These are phyloP conservation scores for Otolemur garnettii DNA, from an alignment of 2,113 vertebrate genomes.

Conservation along the genomic window DNA sequence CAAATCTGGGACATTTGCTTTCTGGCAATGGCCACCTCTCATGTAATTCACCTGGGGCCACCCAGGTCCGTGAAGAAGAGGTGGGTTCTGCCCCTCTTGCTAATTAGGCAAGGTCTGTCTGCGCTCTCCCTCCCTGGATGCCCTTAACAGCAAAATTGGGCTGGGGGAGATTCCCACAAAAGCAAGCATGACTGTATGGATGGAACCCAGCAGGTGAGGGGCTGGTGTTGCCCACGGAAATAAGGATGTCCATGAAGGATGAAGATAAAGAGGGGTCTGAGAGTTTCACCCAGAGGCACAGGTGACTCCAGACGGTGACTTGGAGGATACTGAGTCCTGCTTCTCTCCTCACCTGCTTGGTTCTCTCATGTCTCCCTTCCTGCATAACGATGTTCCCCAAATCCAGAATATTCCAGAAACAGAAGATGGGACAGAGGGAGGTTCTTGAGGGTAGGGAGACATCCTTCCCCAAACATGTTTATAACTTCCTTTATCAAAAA, in stretches of 20 bases:
- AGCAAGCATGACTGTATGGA: neutral
- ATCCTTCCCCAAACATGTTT: too few species aligned
- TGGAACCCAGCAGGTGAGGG: accelerated
- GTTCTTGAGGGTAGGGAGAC: accelerated
- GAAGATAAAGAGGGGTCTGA: neutral
- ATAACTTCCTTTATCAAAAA: neutral
- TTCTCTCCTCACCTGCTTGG: neutral
- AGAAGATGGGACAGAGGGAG: neutral
- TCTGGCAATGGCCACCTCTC: neutral
- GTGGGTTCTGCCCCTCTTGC: neutral
- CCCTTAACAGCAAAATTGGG: neutral
- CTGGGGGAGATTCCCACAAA: neutral
- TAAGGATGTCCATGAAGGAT: neutral
- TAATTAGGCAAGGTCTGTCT: accelerated
- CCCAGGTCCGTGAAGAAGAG: accelerated
- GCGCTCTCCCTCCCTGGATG: neutral
- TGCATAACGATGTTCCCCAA: neutral
- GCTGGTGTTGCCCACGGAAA: accelerated
- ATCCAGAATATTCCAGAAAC: neutral
- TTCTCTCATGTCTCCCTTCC: neutral
- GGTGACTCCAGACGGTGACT: accelerated
- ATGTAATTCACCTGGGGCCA: neutral
- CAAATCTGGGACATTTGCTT: accelerated
- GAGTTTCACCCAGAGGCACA: neutral
- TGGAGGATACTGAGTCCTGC: neutral